These are phyloP conservation scores for Rhaphigaster nebulosa DNA, from an alignment of 2,888 invertebrate species.

Conservation along the genomic window DNA sequence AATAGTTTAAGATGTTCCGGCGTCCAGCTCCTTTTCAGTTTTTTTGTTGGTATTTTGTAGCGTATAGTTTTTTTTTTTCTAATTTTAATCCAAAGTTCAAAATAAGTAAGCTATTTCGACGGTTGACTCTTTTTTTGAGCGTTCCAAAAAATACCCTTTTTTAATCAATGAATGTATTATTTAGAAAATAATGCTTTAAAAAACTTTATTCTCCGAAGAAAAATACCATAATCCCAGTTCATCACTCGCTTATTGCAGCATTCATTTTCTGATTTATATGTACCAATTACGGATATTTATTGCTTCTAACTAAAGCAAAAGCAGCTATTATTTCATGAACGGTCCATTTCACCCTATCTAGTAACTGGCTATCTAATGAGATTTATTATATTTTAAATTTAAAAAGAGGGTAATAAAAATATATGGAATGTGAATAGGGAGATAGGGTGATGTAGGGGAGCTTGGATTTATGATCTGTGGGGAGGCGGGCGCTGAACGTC, in stretches of 20 bases:
- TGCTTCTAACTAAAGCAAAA: not conserved
- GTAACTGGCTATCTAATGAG: conserved; percentile 53
- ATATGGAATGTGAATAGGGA: conserved; percentile 64
- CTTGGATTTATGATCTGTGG: conserved; percentile 39
- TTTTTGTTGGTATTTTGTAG: no score
- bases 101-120: no score
- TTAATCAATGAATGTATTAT: no score
- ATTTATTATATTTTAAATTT: conserved; percentile 64
- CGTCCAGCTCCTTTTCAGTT: no score
- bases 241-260: no score
- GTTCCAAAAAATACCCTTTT: no score
- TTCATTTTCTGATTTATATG: conserved; percentile 21
- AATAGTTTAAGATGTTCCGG: no score
- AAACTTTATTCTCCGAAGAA: not conserved
- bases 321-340: conserved; percentile 53
- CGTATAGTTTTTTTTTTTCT: no score
- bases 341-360: conserved; percentile 50
- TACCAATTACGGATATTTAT: conserved; percentile 18
- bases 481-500: conserved; percentile 16
- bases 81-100: no score
- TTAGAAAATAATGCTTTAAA: no score
- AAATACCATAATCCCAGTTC: not conserved
- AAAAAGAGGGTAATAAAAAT: conserved; percentile 63
- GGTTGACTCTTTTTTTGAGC: no score
- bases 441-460: conserved; percentile 62